Evolutionary conservation across 2,888 invertebrate genomes (phyloP).

Genomic region (Dasysyrphus tricinctus): DNA sequence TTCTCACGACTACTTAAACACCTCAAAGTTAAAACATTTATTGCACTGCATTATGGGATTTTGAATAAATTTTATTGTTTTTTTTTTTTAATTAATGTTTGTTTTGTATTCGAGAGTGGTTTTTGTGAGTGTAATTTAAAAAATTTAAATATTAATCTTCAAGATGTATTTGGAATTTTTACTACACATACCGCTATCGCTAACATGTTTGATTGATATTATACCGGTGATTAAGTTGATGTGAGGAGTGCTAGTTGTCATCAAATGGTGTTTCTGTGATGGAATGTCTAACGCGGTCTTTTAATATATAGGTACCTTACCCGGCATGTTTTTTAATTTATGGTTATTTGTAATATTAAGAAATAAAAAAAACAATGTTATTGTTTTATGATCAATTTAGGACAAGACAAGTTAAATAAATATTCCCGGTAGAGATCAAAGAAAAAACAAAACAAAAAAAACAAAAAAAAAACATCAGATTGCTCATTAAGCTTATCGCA

Average conservation of each 20-base stretch:
- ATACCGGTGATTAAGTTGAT: constrained; percentile 8
- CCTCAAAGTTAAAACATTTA: neutral
- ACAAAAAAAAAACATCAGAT: too few species aligned
- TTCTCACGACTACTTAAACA: neutral
- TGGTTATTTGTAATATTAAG: neutral
- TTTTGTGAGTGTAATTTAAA: neutral
- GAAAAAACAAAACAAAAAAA: neutral
- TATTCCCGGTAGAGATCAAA: constrained; percentile 2
- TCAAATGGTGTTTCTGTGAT: constrained; percentile 10
- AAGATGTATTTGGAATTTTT: constrained; percentile 1
- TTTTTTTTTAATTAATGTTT: constrained; percentile 4
- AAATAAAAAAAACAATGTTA: neutral
- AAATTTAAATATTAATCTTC: neutral
- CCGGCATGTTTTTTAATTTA: neutral
- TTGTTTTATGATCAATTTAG: neutral
- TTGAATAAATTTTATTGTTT: neutral
- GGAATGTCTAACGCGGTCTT: constrained; percentile 9
- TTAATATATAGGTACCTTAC: neutral
- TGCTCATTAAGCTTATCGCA: neutral
- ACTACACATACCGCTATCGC: constrained; percentile 25
- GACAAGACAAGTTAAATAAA: neutral
- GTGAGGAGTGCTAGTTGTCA: constrained; percentile 20
- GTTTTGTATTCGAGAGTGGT: neutral
- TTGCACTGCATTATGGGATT: neutral
- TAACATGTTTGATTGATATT: constrained; percentile 7